A percentile compares a stretch with the other conserved stretches of the same genome.
These are phyloP conservation scores for Phycodurus eques DNA, from an alignment of 2,113 vertebrate species.

Conservation along the genomic window DNA sequence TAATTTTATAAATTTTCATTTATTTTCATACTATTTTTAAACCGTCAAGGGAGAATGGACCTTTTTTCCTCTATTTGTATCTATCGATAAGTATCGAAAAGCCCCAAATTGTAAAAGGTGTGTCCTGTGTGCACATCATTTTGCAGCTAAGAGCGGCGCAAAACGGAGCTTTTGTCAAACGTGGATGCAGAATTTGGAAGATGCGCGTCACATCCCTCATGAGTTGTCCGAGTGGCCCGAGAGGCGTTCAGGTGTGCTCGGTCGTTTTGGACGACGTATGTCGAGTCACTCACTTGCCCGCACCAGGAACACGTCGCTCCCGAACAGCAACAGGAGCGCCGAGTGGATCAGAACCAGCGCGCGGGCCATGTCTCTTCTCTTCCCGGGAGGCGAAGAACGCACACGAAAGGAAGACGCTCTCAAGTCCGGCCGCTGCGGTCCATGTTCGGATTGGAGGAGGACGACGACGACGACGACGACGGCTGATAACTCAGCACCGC, in stretches of 20 bases:
- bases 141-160: too few species aligned
- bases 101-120: too few species aligned
- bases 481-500: background rate
- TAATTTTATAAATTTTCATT: too few species aligned
- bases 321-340: slow-evolving; percentile 84
- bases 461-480: background rate
- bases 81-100: too few species aligned
- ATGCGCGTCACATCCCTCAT: background rate
- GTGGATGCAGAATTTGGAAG: too few species aligned
- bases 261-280: background rate
- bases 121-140: too few species aligned
- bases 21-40: background rate
- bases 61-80: background rate
- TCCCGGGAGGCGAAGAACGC: background rate
- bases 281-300: slow-evolving; percentile 84
- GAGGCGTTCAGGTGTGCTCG: too few species aligned
- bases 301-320: slow-evolving; percentile 86
- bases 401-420: background rate
- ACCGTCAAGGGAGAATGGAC: background rate
- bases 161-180: too few species aligned
- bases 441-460: background rate
- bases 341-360: slow-evolving; percentile 73
- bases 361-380: slow-evolving; percentile 66
- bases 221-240: background rate
- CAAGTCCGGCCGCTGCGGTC: background rate